Conservation (phyloP, 1,140 invertebrate genomes). For the Homalodisca vitripennis region DNA sequence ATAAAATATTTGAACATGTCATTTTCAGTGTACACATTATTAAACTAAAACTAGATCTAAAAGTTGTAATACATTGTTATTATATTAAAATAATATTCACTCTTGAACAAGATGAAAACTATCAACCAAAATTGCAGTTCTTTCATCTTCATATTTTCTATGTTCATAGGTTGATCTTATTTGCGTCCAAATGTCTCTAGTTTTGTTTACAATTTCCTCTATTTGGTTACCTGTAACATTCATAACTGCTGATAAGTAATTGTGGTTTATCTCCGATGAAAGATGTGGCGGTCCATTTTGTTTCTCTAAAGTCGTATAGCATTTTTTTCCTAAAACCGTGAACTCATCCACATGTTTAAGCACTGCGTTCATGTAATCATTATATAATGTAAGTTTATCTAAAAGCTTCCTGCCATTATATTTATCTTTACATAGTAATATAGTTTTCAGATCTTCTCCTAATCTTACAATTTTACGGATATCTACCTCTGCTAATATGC, state of each 20-base stretch:
- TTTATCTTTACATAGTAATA: neutral
- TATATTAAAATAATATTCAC: no score
- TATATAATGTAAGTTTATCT: neutral
- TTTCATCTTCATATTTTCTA: neutral
- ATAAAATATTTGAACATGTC: no score
- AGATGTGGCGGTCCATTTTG: neutral
- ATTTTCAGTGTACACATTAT: no score
- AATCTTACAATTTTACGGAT: neutral
- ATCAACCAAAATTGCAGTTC: conserved; percentile 1
- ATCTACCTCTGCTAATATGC: neutral
- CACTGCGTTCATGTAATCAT: neutral
- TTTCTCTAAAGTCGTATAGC: neutral
- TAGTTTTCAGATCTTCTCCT: neutral
- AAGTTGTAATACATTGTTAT: no score
- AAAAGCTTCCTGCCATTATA: neutral
- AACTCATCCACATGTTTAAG: neutral
- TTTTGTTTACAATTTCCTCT: neutral
- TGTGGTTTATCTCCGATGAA: neutral
- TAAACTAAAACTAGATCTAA: no score
- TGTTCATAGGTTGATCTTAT: neutral
- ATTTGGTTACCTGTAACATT: conserved; percentile 1
- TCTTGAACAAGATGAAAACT: neutral
- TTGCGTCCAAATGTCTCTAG: neutral
- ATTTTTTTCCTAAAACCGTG: neutral
- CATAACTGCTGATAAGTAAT: neutral